Percentiles rank a stretch among this genome's conserved stretches.
Evolutionary conservation across 2,797 vertebrate species (phyloP).

Genomic region (Arrhamphus sclerolepis): DNA sequence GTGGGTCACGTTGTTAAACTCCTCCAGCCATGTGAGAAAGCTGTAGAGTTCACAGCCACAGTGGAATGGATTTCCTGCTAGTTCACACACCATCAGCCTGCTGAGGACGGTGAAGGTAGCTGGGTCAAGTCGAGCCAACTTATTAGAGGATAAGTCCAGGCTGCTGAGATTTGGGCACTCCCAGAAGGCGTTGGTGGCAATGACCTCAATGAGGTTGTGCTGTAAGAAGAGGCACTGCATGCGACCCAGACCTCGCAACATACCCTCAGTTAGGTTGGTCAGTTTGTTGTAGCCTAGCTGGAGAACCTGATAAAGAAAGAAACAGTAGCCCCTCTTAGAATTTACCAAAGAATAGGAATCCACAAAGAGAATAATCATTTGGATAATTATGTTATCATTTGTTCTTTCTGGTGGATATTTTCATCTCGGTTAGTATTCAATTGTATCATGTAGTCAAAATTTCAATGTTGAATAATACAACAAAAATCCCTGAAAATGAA

Average conservation of each 20-base stretch:
- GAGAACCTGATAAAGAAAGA: conserved; percentile 78
- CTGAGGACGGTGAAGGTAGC: conserved; percentile 89
- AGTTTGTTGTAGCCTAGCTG: conserved; percentile 98
- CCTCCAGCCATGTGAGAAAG: conserved; percentile 94
- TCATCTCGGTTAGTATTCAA: not conserved
- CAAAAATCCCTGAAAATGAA: not conserved
- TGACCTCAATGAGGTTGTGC: conserved; percentile 96
- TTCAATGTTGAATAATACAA: not conserved
- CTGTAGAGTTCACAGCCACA: conserved; percentile 94
- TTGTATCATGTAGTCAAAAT: not conserved
- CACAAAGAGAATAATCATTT: too few species aligned
- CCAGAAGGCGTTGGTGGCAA: conserved; percentile 91
- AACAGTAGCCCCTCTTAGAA: not conserved
- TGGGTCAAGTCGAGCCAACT: conserved; percentile 90
- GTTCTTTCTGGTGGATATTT: too few species aligned
- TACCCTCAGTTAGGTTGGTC: conserved; percentile 96
- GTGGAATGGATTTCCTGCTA: conserved; percentile 97
- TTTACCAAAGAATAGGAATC: not conserved
- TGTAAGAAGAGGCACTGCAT: conserved; percentile 97
- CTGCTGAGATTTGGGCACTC: conserved; percentile 96
- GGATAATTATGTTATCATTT: not conserved
- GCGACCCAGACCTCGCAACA: conserved; percentile 92
- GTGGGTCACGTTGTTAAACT: conserved; percentile 96
- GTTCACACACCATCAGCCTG: conserved; percentile 93
- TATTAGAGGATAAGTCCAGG: conserved; percentile 96